Evolutionary conservation across 2,888 invertebrate genomes (phyloP).

Genomic region (Stenolophus ochropezus): DNA sequence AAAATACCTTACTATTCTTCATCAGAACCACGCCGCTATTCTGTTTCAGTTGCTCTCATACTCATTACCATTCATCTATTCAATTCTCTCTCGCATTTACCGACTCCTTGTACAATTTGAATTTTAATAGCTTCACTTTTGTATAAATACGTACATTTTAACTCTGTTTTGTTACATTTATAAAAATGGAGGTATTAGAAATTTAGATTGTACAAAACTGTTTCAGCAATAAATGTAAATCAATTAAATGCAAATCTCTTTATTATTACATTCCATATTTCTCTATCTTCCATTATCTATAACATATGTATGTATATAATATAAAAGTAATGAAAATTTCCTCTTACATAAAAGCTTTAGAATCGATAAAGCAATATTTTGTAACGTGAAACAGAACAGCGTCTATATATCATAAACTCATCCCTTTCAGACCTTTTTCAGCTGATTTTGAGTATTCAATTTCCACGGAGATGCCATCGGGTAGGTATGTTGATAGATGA

Average conservation of each 20-base stretch:
- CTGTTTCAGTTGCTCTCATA: conserved; percentile 4
- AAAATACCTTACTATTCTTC: conserved; percentile 63
- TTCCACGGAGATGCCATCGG: conserved; percentile 6
- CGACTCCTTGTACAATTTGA: background rate
- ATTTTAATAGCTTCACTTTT: background rate
- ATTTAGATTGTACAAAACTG: background rate
- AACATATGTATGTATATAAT: background rate
- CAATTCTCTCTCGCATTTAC: background rate
- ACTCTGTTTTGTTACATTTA: background rate
- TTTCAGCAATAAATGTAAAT: background rate
- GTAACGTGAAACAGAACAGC: conserved; percentile 23
- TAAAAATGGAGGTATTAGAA: background rate
- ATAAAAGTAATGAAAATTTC: background rate
- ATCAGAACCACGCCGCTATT: background rate
- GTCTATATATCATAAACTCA: conserved; percentile 20
- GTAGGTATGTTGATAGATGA: conserved; percentile 23
- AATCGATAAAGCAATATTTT: conserved; percentile 23
- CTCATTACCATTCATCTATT: background rate
- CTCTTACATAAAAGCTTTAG: background rate
- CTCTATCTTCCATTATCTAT: background rate
- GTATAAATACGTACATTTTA: background rate
- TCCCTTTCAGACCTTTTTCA: conserved; percentile 1
- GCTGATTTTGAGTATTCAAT: background rate
- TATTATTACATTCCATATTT: conserved; percentile 2
- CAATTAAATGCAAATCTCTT: conserved; percentile 14